These are phyloP conservation scores for Coelopa frigida DNA, from an alignment of 1,140 invertebrate species.

Conservation along the genomic window DNA sequence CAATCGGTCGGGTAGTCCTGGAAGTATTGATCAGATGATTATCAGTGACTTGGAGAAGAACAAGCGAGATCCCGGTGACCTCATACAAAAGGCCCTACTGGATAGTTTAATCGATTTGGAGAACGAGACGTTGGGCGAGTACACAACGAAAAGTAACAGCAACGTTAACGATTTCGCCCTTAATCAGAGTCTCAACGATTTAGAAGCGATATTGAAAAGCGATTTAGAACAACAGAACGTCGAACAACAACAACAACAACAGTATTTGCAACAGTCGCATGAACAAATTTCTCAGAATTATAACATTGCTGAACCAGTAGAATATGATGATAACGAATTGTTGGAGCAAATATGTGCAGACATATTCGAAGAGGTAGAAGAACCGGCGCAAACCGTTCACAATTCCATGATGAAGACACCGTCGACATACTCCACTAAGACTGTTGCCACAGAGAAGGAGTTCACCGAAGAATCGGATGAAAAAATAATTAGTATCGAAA, in stretches of 20 bases:
- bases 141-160: conserved; percentile 15
- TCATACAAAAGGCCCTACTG: conserved; percentile 26
- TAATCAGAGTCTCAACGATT: conserved; percentile 23
- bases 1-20: conserved; percentile 15
- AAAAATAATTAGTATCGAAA: conserved; percentile 33
- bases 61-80: conserved; percentile 13
- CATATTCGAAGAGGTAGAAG: conserved; percentile 23
- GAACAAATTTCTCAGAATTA: not conserved
- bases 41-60: not conserved
- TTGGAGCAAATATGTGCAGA: conserved; percentile 25
- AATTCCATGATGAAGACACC: conserved; percentile 2
- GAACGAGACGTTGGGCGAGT: conserved; percentile 16
- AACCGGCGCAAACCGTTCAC: not conserved
- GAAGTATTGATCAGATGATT: conserved; percentile 5
- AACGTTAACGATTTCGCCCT: conserved; percentile 26
- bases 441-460: not conserved
- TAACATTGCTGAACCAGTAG: not conserved
- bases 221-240: not conserved
- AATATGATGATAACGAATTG: conserved; percentile 1
- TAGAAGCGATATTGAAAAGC: not conserved
- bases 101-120: conserved; percentile 31
- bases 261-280: conserved; percentile 2
- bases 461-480: conserved; percentile 10
- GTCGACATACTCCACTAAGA: not conserved
- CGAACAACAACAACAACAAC: not conserved